phyloP scores from a whole-genome alignment of 2,797 vertebrate species.

The Nyctibius grandis region DNA sequence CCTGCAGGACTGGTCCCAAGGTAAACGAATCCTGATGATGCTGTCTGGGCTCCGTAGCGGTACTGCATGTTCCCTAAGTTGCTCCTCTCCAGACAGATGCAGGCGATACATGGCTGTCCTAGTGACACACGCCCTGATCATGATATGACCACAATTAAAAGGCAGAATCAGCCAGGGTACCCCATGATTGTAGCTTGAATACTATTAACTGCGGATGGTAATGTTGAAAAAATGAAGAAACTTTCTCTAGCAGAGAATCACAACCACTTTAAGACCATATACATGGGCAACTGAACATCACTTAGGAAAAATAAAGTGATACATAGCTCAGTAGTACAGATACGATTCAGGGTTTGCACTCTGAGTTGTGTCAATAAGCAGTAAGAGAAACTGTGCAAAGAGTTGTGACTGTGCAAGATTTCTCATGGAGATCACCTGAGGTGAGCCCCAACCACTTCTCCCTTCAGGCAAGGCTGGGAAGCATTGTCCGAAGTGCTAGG shows the following conservation, averaged over 20 bases:
- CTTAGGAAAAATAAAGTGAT: not conserved
- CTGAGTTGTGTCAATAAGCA: not conserved
- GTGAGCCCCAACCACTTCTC: not conserved
- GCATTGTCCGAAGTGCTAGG: not conserved
- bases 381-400: not conserved
- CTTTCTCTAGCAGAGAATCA: not conserved
- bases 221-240: not conserved
- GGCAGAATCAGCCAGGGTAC: not conserved
- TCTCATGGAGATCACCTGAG: not conserved
- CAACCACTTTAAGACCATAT: not conserved
- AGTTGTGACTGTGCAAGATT: not conserved
- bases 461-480: not conserved
- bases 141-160: not conserved
- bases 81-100: not conserved
- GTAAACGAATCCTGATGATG: not conserved
- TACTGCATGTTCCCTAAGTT: not conserved
- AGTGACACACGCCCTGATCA: not conserved
- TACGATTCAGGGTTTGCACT: not conserved
- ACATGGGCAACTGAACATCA: not conserved
- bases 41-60: not conserved
- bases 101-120: not conserved
- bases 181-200: not conserved
- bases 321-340: not conserved
- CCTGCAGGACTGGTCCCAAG: not conserved
- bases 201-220: not conserved